Evolutionary conservation across 53 echinoderm and acorn worm genomes (phyloP), one percentile per base, ranked within the genome.

Genomic region (Hippasteria phrygiana): DNA sequence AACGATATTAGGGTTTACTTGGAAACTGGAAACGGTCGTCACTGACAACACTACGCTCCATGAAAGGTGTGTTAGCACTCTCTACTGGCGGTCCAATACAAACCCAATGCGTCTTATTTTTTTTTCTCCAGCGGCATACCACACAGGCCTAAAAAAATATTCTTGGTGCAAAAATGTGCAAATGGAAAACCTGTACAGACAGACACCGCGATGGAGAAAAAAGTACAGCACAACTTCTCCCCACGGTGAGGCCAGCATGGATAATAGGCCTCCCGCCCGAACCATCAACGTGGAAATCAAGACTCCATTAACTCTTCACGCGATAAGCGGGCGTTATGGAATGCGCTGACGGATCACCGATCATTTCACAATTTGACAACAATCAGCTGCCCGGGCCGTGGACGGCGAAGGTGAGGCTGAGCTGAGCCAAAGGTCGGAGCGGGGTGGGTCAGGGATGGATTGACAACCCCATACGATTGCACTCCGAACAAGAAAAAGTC

Each of bases 281-380:
- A 5, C 66, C 10, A 45, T 64, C 81, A 64, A 65, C 62, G 27
- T 22, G 12, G 28, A 39, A 63, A 81, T 64, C 81, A 81, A 64
- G 64, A 35, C 46, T 81, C 66, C 46, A 64, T 63, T 43, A 81
- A 39, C 6, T 64, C 63, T 81, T 81, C 66, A 65, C 81, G 64
- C 66, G 81, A 81, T 81, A 81, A 81, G 65, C 81, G 65, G 81
- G 55, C 81, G 81, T 65, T 65, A 81, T 65, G 81, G 81, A 81
- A 81, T 81, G 81, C 81, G 81, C 27, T 81, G 81, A 81, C 81
- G 36, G 65, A 81, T 81, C 81, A 66, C 81, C 81, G 40, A 81
- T 65, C 62, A 81, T 43, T 65, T 43, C 81, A 43, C 36, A 55
- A 64, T 81, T 65, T 81, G 81, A 81, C 81, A 45, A 81, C 59